These are phyloP conservation scores for Tillus elongatus DNA, from an alignment of 2,888 invertebrate species.

Conservation along the genomic window DNA sequence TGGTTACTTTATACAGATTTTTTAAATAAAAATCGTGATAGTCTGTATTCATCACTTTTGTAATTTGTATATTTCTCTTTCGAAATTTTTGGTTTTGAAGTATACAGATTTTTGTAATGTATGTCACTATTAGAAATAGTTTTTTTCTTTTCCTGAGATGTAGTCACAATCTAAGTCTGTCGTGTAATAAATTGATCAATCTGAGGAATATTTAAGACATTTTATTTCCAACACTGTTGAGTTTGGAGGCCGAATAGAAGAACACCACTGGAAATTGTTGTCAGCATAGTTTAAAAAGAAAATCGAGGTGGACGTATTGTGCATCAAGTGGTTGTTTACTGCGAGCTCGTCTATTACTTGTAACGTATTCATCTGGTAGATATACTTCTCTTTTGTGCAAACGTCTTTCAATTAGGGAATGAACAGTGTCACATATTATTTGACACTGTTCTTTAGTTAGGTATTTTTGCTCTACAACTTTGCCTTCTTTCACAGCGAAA, in stretches of 20 bases:
- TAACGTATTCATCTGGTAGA: slow-evolving; percentile 9
- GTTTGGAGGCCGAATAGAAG: slow-evolving; percentile 1
- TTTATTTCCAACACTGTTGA: not conserved
- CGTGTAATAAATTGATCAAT: too few relatives aligned
- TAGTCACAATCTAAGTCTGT: too few relatives aligned
- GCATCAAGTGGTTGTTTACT: slow-evolving; percentile 11
- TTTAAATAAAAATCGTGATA: too few relatives aligned
- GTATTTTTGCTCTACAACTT: slow-evolving; percentile 1
- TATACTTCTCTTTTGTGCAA: slow-evolving; percentile 11
- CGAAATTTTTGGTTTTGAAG: too few relatives aligned
- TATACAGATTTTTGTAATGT: too few relatives aligned
- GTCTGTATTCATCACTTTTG: too few relatives aligned
- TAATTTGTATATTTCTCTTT: too few relatives aligned
- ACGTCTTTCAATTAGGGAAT: slow-evolving; percentile 7
- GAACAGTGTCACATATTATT: slow-evolving; percentile 8
- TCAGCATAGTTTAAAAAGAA: slow-evolving; percentile 7
- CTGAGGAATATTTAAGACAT: too few relatives aligned
- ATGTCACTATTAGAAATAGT: too few relatives aligned
- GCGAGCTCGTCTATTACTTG: slow-evolving; percentile 8
- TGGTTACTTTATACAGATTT: too few relatives aligned
- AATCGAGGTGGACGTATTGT: not conserved
- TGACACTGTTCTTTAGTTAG: too few relatives aligned
- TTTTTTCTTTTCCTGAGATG: too few relatives aligned
- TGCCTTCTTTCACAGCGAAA: slow-evolving; percentile 5
- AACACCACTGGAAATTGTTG: slow-evolving; percentile 6